Conservation (phyloP, 2,113 vertebrate genomes). For the Zootoca vivipara region DNA sequence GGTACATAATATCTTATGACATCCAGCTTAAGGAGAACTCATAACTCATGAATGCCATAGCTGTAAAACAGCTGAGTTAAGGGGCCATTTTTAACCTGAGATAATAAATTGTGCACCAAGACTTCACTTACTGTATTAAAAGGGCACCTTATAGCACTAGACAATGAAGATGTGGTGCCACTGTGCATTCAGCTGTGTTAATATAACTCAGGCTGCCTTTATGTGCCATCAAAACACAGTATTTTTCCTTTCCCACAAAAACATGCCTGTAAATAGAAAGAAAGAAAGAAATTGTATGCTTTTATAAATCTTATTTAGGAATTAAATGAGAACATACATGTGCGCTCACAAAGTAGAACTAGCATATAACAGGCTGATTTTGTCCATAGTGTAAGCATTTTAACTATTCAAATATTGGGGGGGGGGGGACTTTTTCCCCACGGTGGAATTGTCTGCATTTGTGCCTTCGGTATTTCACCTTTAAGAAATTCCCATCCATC, state of each 20-base stretch:
- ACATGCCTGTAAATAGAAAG: background rate
- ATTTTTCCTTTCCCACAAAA: constrained; percentile 5
- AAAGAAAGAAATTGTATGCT: background rate
- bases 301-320: background rate
- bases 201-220: constrained; percentile 12
- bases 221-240: background rate
- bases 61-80: constrained; percentile 25
- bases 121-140: background rate
- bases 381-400: background rate
- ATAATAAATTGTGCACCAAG: constrained; percentile 35
- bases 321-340: background rate
- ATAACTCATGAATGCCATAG: constrained; percentile 25
- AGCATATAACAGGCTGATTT: background rate
- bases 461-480: no score
- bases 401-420: background rate
- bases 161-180: constrained; percentile 1
- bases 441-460: no score
- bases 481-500: no score
- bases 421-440: no score
- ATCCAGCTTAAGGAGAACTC: constrained; percentile 49
- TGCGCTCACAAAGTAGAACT: background rate
- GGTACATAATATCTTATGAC: constrained; percentile 33
- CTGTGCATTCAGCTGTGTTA: constrained; percentile 5
- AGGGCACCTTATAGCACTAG: constrained; percentile 10
- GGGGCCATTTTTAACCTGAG: constrained; percentile 20